Percentiles rank a stretch among this genome's conserved stretches.
These are phyloP conservation scores for Oenanthe oenanthe DNA, from an alignment of 2,113 vertebrate species.

Conservation along the genomic window DNA sequence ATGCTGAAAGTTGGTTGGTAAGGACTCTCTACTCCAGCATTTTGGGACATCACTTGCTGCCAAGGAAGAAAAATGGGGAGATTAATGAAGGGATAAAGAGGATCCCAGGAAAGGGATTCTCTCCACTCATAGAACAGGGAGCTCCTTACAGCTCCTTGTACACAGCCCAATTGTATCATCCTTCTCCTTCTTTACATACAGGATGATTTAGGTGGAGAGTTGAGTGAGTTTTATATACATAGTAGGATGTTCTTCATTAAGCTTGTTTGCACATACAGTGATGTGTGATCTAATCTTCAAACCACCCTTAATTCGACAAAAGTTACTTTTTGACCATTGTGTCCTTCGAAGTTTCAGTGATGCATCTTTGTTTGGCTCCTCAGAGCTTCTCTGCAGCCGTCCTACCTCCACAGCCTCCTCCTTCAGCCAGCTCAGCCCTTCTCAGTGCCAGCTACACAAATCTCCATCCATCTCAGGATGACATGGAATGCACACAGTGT, in stretches of 20 bases:
- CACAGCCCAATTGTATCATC: fast-evolving
- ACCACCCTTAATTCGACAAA: fast-evolving
- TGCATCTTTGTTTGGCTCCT: fast-evolving
- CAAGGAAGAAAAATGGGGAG: not conserved
- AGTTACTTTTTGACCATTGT: not conserved
- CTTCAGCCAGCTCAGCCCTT: fast-evolving
- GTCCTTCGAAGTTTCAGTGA: not conserved
- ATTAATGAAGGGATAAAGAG: not conserved
- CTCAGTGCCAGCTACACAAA: not conserved
- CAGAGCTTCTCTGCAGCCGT: too few species aligned
- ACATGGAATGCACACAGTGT: not conserved
- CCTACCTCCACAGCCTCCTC: not conserved
- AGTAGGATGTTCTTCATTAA: not conserved
- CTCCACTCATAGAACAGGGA: not conserved
- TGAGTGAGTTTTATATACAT: not conserved
- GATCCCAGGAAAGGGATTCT: not conserved
- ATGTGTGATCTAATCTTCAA: not conserved
- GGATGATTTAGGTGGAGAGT: not conserved
- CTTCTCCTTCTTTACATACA: not conserved
- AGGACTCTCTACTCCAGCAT: not conserved
- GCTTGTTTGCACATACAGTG: not conserved
- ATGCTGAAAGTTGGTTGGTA: not conserved
- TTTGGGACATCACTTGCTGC: not conserved
- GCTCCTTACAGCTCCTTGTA: not conserved
- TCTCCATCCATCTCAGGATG: fast-evolving